Evolutionary conservation across 2,113 vertebrate species (phyloP).

Genomic region (Ellobius talpinus): DNA sequence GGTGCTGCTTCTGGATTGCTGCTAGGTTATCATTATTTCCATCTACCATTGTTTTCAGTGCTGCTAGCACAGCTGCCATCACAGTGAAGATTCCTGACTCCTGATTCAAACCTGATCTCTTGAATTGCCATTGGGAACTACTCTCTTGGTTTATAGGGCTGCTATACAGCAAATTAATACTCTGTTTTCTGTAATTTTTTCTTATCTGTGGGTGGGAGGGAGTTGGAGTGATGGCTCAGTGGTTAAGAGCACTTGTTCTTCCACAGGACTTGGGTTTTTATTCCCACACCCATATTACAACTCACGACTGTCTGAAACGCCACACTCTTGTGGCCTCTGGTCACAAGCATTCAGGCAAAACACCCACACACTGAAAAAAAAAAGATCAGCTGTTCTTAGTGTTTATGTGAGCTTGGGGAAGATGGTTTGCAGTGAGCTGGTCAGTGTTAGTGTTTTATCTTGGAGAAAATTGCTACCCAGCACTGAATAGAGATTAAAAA

Average conservation of each 20-base stretch:
- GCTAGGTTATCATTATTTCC: neutral
- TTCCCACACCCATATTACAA: neutral
- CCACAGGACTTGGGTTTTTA: neutral
- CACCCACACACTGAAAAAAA: neutral
- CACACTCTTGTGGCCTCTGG: neutral
- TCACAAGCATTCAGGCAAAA: neutral
- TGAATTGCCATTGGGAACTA: slow-evolving; percentile 1
- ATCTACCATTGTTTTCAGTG: neutral
- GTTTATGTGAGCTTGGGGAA: neutral
- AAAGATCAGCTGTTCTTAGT: neutral
- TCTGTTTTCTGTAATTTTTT: neutral
- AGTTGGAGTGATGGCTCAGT: neutral
- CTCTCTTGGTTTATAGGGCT: neutral
- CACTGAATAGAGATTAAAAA: neutral
- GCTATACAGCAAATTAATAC: neutral
- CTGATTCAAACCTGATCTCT: neutral
- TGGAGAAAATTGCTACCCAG: neutral
- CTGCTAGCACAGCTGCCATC: neutral
- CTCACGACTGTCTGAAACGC: neutral
- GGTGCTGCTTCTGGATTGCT: neutral
- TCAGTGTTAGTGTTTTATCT: neutral
- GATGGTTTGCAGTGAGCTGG: neutral
- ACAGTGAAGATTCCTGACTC: neutral
- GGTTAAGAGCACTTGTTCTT: neutral
- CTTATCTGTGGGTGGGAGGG: neutral